A percentile compares a stretch with the other conserved stretches of the same genome.
phyloP scores from a whole-genome alignment of 2,797 vertebrate species.

The Salmo trutta region DNA sequence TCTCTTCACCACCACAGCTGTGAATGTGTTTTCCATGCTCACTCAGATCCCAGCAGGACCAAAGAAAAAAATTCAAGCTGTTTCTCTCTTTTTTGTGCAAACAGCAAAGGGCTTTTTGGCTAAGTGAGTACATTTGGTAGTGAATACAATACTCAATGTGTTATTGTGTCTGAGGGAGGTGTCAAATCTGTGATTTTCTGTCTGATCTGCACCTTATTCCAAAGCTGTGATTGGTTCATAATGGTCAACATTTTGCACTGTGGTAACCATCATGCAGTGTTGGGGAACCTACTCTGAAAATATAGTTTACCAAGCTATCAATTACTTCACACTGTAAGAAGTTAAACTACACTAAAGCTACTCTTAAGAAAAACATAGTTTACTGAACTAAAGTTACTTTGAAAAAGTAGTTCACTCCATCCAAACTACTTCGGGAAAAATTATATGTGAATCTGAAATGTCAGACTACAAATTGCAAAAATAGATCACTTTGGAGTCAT shows the following conservation, averaged over 20 bases:
- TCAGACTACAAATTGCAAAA: too few species aligned
- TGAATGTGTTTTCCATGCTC: slow-evolving; percentile 56
- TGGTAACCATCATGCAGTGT: not conserved
- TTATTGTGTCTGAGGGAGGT: not conserved
- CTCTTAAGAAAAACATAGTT: too few species aligned
- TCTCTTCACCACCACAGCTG: slow-evolving; percentile 14
- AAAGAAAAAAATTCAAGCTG: not conserved
- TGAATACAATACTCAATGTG: not conserved
- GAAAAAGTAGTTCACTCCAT: too few species aligned
- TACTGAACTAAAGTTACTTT: too few species aligned
- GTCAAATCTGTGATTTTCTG: not conserved
- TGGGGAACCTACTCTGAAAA: not conserved
- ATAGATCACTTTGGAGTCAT: too few species aligned
- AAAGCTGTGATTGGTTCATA: not conserved
- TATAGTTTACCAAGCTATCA: too few species aligned
- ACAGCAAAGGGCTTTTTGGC: slow-evolving; percentile 22
- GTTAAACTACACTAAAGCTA: too few species aligned
- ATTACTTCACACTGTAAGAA: too few species aligned
- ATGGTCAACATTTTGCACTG: not conserved
- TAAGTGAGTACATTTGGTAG: not conserved
- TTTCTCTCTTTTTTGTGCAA: not conserved
- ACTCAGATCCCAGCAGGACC: slow-evolving; percentile 12
- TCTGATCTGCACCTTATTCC: not conserved
- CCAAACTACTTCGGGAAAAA: too few species aligned
- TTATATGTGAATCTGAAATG: too few species aligned